Percentiles rank a stretch among this genome's conserved stretches.
Conservation (phyloP, 2,888 invertebrate genomes). For the Eristalis arbustorum region DNA sequence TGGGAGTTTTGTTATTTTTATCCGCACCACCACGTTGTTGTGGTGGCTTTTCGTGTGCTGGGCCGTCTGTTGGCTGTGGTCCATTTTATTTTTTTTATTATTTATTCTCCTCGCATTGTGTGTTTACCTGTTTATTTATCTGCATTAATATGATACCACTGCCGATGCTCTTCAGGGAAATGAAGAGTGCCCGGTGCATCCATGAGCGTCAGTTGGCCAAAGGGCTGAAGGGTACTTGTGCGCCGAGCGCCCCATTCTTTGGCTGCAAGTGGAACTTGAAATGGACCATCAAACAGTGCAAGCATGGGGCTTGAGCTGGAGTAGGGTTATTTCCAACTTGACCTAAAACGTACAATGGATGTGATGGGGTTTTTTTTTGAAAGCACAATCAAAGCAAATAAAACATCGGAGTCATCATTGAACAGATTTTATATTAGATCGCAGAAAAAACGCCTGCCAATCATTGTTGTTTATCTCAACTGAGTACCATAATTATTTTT, state of each 20-base stretch:
- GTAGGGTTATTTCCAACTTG: background rate
- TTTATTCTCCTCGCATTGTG: constrained; percentile 26
- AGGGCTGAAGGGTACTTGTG: background rate
- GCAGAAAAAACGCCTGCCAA: no score
- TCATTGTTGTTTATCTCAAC: no score
- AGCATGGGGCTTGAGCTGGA: background rate
- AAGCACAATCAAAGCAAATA: no score
- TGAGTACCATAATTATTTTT: no score
- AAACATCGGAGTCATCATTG: no score
- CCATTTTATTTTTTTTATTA: constrained; percentile 31
- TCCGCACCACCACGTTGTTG: background rate
- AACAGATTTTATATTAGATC: no score
- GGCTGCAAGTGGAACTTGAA: background rate
- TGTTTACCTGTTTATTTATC: constrained; percentile 51
- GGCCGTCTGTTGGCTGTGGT: constrained; percentile 43
- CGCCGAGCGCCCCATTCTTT: constrained; percentile 12
- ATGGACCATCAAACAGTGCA: background rate
- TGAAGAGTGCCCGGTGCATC: background rate
- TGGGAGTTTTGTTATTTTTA: background rate
- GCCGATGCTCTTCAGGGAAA: background rate
- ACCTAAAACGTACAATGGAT: background rate
- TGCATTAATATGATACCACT: constrained; percentile 45
- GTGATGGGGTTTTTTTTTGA: no score
- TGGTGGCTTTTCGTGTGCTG: constrained; percentile 2
- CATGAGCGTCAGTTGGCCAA: background rate